Conservation (phyloP, 2,888 invertebrate species). For the Lasiommata megera region DNA sequence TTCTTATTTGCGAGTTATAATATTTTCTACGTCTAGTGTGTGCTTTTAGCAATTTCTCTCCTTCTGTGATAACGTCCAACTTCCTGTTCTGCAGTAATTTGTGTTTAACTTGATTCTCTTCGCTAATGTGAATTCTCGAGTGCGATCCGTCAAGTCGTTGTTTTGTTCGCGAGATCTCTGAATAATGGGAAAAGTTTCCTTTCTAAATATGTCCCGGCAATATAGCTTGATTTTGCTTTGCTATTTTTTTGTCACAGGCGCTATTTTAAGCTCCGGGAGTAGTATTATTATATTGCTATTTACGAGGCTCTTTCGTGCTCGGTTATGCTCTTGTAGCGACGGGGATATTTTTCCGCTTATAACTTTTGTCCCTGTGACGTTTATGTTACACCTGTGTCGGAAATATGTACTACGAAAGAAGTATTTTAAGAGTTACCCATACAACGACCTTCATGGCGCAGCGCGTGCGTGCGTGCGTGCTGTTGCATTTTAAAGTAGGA, state of each 20-base stretch:
- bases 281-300: constrained; percentile 5
- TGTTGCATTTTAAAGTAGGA: too few species aligned
- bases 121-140: constrained; percentile 30
- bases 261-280: constrained; percentile 9
- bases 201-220: constrained; percentile 32
- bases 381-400: neutral
- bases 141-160: constrained; percentile 32
- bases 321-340: neutral
- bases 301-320: neutral
- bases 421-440: too few species aligned
- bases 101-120: constrained; percentile 31
- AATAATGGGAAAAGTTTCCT: constrained; percentile 37
- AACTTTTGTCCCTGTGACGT: neutral
- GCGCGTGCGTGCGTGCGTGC: too few species aligned
- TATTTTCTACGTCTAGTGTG: neutral
- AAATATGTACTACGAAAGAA: neutral
- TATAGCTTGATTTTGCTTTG: constrained; percentile 25
- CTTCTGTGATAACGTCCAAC: constrained; percentile 11
- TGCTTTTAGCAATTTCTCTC: neutral
- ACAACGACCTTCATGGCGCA: too few species aligned
- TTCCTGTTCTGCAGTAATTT: constrained; percentile 19
- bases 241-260: constrained; percentile 28
- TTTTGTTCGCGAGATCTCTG: constrained; percentile 37
- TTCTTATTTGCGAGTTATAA: neutral
- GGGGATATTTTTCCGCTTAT: neutral